Conservation (phyloP, 2,113 vertebrate species). For the Cephalopterus ornatus region DNA sequence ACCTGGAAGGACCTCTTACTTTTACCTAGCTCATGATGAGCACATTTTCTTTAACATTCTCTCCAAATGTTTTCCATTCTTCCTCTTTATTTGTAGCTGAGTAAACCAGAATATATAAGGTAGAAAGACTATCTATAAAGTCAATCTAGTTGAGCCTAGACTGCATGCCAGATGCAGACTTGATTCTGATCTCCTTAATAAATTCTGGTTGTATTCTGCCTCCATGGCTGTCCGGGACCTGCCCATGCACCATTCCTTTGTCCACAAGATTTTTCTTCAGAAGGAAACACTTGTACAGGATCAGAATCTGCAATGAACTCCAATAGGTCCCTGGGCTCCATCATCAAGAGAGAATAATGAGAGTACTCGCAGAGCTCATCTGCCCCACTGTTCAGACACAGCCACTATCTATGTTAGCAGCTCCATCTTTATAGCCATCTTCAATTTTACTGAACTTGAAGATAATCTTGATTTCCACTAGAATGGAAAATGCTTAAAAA, state of each 20-base stretch:
- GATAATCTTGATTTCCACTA: neutral
- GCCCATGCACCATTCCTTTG: neutral
- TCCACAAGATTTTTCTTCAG: neutral
- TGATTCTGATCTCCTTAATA: neutral
- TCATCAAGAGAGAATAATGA: neutral
- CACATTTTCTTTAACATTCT: neutral
- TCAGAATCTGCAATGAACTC: neutral
- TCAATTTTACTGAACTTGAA: neutral
- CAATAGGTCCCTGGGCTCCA: neutral
- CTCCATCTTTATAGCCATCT: neutral
- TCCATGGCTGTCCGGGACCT: neutral
- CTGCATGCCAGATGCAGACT: neutral
- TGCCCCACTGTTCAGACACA: neutral
- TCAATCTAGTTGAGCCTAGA: neutral
- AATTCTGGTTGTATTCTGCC: neutral
- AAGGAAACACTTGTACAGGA: neutral
- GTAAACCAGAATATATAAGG: neutral
- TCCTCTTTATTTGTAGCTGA: neutral
- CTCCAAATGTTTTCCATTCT: neutral
- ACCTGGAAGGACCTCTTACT: neutral
- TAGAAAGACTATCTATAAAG: neutral
- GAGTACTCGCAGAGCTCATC: neutral
- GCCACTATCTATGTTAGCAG: neutral
- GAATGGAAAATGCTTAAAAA: neutral
- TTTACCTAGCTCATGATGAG: neutral